A percentile compares a stretch with the other conserved stretches of the same genome.
Conservation (phyloP, 2,113 vertebrate species). For the Camelus bactrianus region DNA sequence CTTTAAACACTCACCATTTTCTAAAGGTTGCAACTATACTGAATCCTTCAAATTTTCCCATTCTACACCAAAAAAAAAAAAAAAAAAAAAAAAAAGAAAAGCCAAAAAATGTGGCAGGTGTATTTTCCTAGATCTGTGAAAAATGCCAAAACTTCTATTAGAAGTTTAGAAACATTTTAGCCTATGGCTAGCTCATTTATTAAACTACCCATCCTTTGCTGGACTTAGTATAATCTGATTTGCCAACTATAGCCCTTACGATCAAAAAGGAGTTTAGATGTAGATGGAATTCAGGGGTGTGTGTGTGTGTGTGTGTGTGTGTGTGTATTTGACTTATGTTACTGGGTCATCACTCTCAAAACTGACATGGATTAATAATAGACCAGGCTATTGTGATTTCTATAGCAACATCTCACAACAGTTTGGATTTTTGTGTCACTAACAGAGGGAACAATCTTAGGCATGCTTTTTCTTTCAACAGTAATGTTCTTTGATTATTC, state of each 20-base stretch:
- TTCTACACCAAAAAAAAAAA: not conserved
- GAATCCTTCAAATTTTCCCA: not conserved
- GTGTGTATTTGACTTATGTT: not conserved
- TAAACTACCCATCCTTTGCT: not conserved
- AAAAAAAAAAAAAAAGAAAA: not conserved
- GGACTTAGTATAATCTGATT: not conserved
- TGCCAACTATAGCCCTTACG: not conserved
- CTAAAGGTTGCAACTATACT: not conserved
- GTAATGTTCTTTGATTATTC: not conserved
- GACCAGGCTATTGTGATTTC: not conserved
- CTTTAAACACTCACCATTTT: not conserved
- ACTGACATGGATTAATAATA: not conserved
- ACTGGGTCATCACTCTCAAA: not conserved
- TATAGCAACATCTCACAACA: not conserved
- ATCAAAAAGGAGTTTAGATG: not conserved
- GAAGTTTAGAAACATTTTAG: conserved; percentile 6
- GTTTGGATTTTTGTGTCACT: not conserved
- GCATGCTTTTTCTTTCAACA: not conserved
- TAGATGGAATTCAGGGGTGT: not conserved
- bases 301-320: not conserved
- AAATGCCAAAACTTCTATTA: not conserved
- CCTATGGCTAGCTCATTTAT: not conserved
- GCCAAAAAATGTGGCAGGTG: not conserved
- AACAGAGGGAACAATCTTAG: not conserved
- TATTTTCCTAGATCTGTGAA: not conserved